These are phyloP conservation scores for Mugil cephalus DNA, from an alignment of 2,113 vertebrate species.

Conservation along the genomic window DNA sequence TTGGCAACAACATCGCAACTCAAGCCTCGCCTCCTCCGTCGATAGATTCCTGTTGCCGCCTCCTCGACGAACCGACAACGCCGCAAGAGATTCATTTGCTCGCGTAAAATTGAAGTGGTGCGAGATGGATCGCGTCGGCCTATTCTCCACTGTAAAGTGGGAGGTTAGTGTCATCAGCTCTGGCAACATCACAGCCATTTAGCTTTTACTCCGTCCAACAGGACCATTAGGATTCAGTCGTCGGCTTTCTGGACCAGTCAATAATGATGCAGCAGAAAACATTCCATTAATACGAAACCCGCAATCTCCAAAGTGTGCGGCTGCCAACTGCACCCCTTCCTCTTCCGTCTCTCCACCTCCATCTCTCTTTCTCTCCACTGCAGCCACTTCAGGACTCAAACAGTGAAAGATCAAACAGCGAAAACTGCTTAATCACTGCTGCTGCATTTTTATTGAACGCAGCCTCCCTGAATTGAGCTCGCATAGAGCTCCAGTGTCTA, in stretches of 20 bases:
- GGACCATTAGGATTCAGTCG: conserved; percentile 44
- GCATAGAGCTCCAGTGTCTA: background rate
- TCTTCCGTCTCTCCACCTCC: conserved; percentile 4
- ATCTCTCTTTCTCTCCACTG: conserved; percentile 21
- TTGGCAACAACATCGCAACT: background rate
- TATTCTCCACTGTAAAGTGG: background rate
- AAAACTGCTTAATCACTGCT: conserved; percentile 71
- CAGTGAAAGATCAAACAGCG: conserved; percentile 28
- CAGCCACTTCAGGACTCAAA: conserved; percentile 49
- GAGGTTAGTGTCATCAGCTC: conserved; percentile 6
- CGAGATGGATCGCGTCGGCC: conserved; percentile 5
- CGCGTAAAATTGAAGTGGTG: conserved; percentile 28
- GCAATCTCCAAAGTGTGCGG: conserved; percentile 46
- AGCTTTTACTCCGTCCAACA: conserved; percentile 38
- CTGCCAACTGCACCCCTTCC: conserved; percentile 34
- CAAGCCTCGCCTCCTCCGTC: conserved; percentile 29
- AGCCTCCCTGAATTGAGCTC: conserved; percentile 21
- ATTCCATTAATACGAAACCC: conserved; percentile 61
- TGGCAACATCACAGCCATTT: conserved; percentile 27
- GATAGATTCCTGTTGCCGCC: conserved; percentile 2
- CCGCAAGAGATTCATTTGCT: conserved; percentile 1
- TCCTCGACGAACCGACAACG: conserved; percentile 5
- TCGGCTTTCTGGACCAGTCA: conserved; percentile 56
- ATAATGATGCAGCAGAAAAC: conserved; percentile 72
- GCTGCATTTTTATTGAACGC: conserved; percentile 53